Evolutionary conservation across 2,113 vertebrate species (phyloP), one percentile per base, ranked within the genome.

Genomic region (Sinocyclocheilus grahami): DNA sequence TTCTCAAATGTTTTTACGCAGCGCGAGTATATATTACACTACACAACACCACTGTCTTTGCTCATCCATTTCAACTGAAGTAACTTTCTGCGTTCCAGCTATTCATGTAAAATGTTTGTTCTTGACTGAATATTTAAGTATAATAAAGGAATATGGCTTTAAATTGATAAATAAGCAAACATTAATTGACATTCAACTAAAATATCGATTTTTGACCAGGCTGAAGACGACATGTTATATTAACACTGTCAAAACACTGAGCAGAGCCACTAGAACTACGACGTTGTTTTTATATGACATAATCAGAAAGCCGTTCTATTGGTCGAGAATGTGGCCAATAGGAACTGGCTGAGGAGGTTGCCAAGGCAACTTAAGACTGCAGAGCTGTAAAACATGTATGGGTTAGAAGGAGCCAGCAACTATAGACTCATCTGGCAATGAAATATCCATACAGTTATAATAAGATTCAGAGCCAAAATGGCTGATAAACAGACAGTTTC

Each of bases 211-310:
- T 78, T 11, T 33, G 24, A 58, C 16, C n/a, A 20, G 51, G 65
- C 67, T 83, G 24, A 33, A 62, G 4, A 72, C 77, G 20, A 55
- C 39, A 48, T 65, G 16, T 33, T 78, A 69, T 78, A 79, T 65
- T 87, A 67, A 16, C 85, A 67, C 83, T 87, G 39, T 82, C 60
- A 62, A 84, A 60, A 86, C 77, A 88, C 65, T 78, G 86, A 83
- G 51, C 69, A 39, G 86, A 78, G 27, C 76, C 85, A 86, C 65
- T 33, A 42, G 60, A 86, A 72, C 33, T 83, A 83, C 86, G 82
- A 75, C 71, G 81, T 82, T 87, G 88, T 88, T 89, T 82, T 82
- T 62, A 89, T 89, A 93, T 95, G 91, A 93, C 92, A 92, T 94
- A 90, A 94, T 85, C 88, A 16, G 77, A 65, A n/a, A 62, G 58